Evolutionary conservation across 2,888 invertebrate species (phyloP).

Genomic region (Oscheius sp.): DNA sequence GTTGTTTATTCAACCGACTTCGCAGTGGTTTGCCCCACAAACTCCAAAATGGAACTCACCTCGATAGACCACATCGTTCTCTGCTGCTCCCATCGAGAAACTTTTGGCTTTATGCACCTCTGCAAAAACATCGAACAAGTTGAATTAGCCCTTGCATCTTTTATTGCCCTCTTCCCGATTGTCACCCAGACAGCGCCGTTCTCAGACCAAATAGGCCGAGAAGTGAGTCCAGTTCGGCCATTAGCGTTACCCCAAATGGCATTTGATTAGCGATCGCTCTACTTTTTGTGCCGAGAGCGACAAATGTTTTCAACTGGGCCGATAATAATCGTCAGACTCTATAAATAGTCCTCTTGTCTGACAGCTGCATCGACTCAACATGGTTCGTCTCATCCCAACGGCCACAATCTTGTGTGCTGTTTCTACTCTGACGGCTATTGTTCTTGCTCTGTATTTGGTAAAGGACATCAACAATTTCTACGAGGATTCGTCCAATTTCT

Average conservation of each 20-base stretch:
- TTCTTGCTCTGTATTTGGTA: constrained; percentile 3
- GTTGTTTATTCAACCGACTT: too few species aligned
- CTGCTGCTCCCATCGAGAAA: too few species aligned
- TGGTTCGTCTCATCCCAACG: constrained; percentile 8
- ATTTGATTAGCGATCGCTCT: constrained; percentile 20
- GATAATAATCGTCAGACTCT: constrained; percentile 20
- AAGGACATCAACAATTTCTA: constrained; percentile 22
- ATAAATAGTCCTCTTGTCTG: constrained; percentile 9
- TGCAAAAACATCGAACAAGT: too few species aligned
- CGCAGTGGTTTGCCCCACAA: too few species aligned
- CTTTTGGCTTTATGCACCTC: too few species aligned
- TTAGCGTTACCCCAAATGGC: constrained; percentile 19
- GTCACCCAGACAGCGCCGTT: too few species aligned
- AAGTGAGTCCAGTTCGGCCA: constrained; percentile 1
- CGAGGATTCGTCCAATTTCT: constrained; percentile 10
- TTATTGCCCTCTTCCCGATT: too few species aligned
- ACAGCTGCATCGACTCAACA: background rate
- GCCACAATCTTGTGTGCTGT: constrained; percentile 21
- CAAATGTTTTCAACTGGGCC: constrained; percentile 5
- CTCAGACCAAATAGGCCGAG: too few species aligned
- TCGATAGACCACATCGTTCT: too few species aligned
- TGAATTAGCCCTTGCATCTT: too few species aligned
- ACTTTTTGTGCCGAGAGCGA: constrained; percentile 23
- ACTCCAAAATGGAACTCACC: too few species aligned
- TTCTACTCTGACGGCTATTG: constrained; percentile 1